phyloP scores from a whole-genome alignment of 2,888 invertebrate genomes.

The Drosophila aldrichi region DNA sequence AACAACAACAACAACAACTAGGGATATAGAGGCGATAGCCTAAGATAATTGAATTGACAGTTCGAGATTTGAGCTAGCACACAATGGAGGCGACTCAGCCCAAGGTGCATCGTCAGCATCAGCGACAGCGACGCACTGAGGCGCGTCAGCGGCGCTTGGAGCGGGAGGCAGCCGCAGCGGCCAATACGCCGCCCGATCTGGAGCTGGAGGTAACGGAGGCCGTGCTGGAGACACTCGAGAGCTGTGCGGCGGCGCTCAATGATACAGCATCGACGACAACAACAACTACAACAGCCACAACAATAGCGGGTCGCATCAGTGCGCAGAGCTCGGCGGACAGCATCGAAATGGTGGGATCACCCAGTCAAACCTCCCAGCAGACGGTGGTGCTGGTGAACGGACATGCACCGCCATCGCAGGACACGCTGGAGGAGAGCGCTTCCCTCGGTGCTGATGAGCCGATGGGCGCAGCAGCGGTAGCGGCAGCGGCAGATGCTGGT shows the following conservation, averaged over 20 bases:
- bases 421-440: slow-evolving; percentile 48
- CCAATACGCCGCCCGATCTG: slow-evolving; percentile 47
- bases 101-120: slow-evolving; percentile 85
- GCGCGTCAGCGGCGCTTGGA: slow-evolving; percentile 82
- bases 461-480: neutral
- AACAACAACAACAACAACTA: slow-evolving; percentile 10
- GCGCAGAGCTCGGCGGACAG: slow-evolving; percentile 76
- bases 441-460: slow-evolving; percentile 55
- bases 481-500: neutral
- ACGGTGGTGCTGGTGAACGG: slow-evolving; percentile 83
- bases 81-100: slow-evolving; percentile 84
- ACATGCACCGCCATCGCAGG: slow-evolving; percentile 67
- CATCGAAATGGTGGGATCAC: slow-evolving; percentile 71
- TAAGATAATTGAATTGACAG: slow-evolving; percentile 29
- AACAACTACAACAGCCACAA: slow-evolving; percentile 37
- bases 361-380: slow-evolving; percentile 77
- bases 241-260: slow-evolving; percentile 60
- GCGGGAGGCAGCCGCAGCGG: slow-evolving; percentile 74
- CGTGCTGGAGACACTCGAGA: slow-evolving; percentile 43
- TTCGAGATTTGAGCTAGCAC: neutral
- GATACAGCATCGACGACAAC: slow-evolving; percentile 42
- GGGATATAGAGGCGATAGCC: neutral
- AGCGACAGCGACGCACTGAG: slow-evolving; percentile 83
- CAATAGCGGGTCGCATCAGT: slow-evolving; percentile 67
- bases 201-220: slow-evolving; percentile 51